Evolutionary conservation across 2,888 invertebrate genomes (phyloP).

Genomic region (Idaea straminata): DNA sequence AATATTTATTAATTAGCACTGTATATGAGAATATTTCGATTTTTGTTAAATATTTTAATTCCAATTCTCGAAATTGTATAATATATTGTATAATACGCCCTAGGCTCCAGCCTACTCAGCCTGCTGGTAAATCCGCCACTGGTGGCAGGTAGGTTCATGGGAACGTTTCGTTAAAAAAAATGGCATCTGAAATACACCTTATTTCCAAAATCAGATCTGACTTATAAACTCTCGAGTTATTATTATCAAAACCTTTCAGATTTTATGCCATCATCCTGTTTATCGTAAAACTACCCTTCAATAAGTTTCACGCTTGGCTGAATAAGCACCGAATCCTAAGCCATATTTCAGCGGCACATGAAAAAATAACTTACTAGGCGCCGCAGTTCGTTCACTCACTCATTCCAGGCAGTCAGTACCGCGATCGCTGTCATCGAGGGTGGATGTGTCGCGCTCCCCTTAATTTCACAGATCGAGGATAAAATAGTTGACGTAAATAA

Average conservation of each 20-base stretch:
- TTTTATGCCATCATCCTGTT: slow-evolving; percentile 58
- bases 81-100: no score
- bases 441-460: background rate
- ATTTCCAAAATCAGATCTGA: slow-evolving; percentile 40
- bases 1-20: no score
- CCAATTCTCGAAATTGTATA: no score
- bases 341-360: slow-evolving; percentile 36
- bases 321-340: slow-evolving; percentile 48
- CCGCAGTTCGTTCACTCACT: slow-evolving; percentile 8
- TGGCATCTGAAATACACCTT: slow-evolving; percentile 28
- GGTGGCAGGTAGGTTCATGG: no score
- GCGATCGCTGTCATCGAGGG: slow-evolving; percentile 6
- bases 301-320: slow-evolving; percentile 56
- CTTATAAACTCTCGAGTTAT: slow-evolving; percentile 37
- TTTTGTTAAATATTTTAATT: no score
- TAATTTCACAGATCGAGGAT: background rate
- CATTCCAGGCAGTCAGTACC: slow-evolving; percentile 21
- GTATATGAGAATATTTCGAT: no score
- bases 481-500: background rate
- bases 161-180: no score
- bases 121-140: no score
- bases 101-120: no score
- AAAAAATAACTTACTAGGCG: slow-evolving; percentile 16
- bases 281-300: slow-evolving; percentile 38
- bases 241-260: slow-evolving; percentile 45